Percentiles rank a stretch among this genome's conserved stretches.
phyloP scores from a whole-genome alignment of 64 coral and sea anemone genomes.

The Porites australiensis region DNA sequence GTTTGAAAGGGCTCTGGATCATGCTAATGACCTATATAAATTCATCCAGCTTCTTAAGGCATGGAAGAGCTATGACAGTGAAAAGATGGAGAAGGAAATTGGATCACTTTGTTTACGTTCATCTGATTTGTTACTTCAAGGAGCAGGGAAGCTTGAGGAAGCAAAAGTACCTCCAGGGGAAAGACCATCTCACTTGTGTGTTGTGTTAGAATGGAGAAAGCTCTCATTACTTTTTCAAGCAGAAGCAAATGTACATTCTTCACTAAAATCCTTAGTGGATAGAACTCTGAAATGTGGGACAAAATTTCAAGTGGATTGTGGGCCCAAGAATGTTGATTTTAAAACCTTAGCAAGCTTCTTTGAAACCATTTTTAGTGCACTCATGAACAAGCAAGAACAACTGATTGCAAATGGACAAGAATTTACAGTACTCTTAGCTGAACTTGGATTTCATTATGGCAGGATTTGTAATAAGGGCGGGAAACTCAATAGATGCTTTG shows the following conservation, averaged over 20 bases:
- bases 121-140: slow-evolving; percentile 41
- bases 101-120: background rate
- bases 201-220: slow-evolving; percentile 50
- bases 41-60: slow-evolving; percentile 32
- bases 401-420: too few species aligned
- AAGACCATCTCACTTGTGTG: slow-evolving; percentile 38
- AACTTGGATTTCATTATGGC: slow-evolving; percentile 64
- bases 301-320: slow-evolving; percentile 65
- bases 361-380: slow-evolving; percentile 1
- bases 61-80: slow-evolving; percentile 33
- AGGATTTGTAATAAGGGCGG: slow-evolving; percentile 46
- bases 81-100: slow-evolving; percentile 24
- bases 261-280: slow-evolving; percentile 37
- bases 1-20: slow-evolving; percentile 35
- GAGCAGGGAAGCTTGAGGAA: slow-evolving; percentile 35
- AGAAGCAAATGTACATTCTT: slow-evolving; percentile 13
- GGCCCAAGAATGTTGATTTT: slow-evolving; percentile 43
- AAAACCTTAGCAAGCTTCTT: slow-evolving; percentile 10
- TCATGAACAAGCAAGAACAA: background rate
- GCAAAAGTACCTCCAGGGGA: background rate
- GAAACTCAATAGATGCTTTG: slow-evolving; percentile 1
- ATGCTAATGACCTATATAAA: slow-evolving; percentile 33
- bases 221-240: slow-evolving; percentile 30
- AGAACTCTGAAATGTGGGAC: slow-evolving; percentile 50
- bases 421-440: too few species aligned